These are phyloP conservation scores for Celastrina argiolus DNA, from an alignment of 2,888 invertebrate genomes.

Conservation along the genomic window DNA sequence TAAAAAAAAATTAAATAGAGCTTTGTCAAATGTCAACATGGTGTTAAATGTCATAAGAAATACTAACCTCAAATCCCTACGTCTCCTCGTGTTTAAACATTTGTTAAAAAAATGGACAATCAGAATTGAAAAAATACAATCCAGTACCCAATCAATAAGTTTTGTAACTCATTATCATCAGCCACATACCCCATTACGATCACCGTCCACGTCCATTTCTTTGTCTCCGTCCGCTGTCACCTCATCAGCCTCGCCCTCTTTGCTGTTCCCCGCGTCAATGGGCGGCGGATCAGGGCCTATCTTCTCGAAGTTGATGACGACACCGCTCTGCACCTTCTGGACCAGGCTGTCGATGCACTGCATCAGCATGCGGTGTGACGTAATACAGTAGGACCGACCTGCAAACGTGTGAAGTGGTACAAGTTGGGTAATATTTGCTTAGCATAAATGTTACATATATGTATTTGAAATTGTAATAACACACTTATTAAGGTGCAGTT, in stretches of 20 bases:
- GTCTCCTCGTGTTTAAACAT: too few relatives aligned
- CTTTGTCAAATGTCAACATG: too few relatives aligned
- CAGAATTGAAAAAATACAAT: too few relatives aligned
- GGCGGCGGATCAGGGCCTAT: conserved; percentile 92
- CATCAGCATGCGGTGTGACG: conserved; percentile 95
- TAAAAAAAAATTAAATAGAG: too few relatives aligned
- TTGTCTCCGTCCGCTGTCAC: conserved; percentile 61
- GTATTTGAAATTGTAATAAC: not conserved
- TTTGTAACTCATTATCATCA: too few relatives aligned
- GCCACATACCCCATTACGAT: conserved; percentile 73
- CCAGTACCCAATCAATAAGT: too few relatives aligned
- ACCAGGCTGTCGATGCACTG: conserved; percentile 98
- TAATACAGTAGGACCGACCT: conserved; percentile 96
- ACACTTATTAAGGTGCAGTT: too few relatives aligned
- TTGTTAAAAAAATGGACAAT: too few relatives aligned
- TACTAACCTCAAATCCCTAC: too few relatives aligned
- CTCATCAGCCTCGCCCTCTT: conserved; percentile 71
- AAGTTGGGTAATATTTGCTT: not conserved
- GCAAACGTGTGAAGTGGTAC: conserved; percentile 29
- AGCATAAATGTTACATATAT: not conserved
- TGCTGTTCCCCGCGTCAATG: conserved; percentile 71
- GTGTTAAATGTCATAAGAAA: too few relatives aligned
- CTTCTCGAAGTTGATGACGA: conserved; percentile 98
- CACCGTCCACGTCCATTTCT: conserved; percentile 65
- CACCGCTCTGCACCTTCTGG: conserved; percentile 97